phyloP scores from a whole-genome alignment of 2,113 vertebrate genomes.

The Merops nubicus region DNA sequence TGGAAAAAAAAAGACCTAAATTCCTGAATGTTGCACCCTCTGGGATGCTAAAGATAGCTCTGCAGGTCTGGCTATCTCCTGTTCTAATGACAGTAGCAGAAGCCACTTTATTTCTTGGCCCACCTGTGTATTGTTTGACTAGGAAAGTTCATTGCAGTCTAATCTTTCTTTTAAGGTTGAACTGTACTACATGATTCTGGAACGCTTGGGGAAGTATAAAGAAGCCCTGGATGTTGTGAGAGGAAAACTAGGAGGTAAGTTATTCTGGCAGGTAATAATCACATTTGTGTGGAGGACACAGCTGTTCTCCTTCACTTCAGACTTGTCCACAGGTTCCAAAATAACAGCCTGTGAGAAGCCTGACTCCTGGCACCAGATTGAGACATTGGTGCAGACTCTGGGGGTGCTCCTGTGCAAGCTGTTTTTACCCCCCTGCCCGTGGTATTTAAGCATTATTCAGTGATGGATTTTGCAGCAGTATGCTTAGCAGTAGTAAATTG shows the following conservation, averaged over 20 bases:
- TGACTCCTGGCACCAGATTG: neutral
- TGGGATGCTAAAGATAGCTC: constrained; percentile 2
- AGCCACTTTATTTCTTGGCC: neutral
- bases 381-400: neutral
- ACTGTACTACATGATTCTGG: constrained; percentile 98
- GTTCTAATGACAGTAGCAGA: neutral
- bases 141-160: neutral
- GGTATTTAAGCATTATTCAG: neutral
- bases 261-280: neutral
- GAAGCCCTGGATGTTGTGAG: constrained; percentile 94
- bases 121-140: neutral
- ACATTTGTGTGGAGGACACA: neutral
- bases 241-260: constrained; percentile 93
- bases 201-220: constrained; percentile 92
- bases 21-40: neutral
- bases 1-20: constrained; percentile 37
- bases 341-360: neutral
- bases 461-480: neutral
- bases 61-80: neutral
- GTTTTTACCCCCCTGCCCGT: neutral
- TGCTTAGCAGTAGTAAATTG: neutral
- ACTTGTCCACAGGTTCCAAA: neutral
- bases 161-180: constrained; percentile 81
- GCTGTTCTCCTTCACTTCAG: neutral
- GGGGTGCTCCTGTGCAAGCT: neutral